Base-by-base conservation (phyloP, 2,113 vertebrate genomes). In the Microcebus murinus region DNA sequence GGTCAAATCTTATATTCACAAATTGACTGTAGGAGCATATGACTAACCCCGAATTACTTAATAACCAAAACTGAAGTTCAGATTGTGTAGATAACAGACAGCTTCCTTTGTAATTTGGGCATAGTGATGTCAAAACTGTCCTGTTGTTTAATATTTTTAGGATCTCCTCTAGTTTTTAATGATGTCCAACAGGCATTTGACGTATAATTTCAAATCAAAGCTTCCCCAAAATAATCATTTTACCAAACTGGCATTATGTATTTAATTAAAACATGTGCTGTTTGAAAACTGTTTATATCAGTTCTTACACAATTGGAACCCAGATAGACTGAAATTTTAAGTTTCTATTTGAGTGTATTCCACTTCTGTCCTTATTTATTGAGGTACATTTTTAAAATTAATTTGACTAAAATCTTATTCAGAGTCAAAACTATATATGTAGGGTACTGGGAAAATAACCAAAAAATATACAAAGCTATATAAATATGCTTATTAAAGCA, bases 181-280 rank as follows among this genome's bases (percentile, higher is more conserved):
- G 6, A 63, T 50, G 81, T 63, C 8, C 27, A 79, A 13, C 45
- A 48, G 10, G 3, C 10, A 59, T 83, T 87, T 87, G 36, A 68
- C 10, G 1, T n/a, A n/a, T 7, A 88, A 42, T 89, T 91, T 93
- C 36, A 77, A 55, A 42, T 1, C 82, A 4, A 42, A 45, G 1
- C 29, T 70, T 86, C n/a, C 18, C 48, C 57, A 17, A 95, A 86
- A 80, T 65, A 85, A 29, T n/a, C 79, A 34, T 29, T 23, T 67
- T 77, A 81, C 15, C 15, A 93, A 95, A 65, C 3, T 83, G 25
- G 0, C 8, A 76, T 45, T 95, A 79, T 27, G 1, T 63, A 59
- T 89, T 93, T 87, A 65, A 83, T 91, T 82, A 85, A 95, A 94
- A 73, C 81, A 7, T 83, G 8, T 93, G 34, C 48, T 74, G 87